phyloP scores from a whole-genome alignment of 2,113 vertebrate genomes.

The Ginglymostoma cirratum region DNA sequence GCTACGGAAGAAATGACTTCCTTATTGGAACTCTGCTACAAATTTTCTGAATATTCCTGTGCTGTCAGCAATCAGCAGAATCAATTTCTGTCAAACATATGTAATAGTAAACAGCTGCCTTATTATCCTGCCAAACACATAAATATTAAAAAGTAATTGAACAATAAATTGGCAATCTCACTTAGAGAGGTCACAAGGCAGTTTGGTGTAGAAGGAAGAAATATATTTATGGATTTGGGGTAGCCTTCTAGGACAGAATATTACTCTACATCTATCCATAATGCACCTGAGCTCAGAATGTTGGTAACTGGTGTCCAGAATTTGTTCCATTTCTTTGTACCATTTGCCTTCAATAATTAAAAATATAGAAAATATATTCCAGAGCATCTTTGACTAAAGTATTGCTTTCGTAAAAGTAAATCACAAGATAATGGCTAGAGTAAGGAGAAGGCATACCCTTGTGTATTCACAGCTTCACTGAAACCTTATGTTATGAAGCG shows the following conservation, averaged over 20 bases:
- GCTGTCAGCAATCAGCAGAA: neutral
- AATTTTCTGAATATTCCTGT: neutral
- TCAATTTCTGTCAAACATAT: neutral
- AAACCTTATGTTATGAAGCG: too few relatives aligned
- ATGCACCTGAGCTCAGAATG: too few relatives aligned
- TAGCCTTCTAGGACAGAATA: too few relatives aligned
- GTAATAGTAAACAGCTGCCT: neutral
- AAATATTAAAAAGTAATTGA: neutral
- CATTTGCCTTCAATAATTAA: neutral
- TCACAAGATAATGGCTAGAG: neutral
- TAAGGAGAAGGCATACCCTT: too few relatives aligned
- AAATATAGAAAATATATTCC: neutral
- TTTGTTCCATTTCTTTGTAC: too few relatives aligned
- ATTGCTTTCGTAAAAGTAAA: neutral
- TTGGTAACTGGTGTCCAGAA: too few relatives aligned
- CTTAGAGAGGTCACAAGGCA: neutral
- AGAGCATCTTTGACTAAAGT: neutral
- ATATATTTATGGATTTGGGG: neutral
- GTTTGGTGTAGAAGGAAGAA: neutral
- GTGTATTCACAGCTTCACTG: too few relatives aligned
- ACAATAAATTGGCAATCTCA: neutral
- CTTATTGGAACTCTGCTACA: neutral
- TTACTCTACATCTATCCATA: too few relatives aligned
- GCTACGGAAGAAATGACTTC: neutral
- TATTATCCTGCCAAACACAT: neutral